phyloP scores from a whole-genome alignment of 2,888 invertebrate genomes.

The Julus scandinavius region DNA sequence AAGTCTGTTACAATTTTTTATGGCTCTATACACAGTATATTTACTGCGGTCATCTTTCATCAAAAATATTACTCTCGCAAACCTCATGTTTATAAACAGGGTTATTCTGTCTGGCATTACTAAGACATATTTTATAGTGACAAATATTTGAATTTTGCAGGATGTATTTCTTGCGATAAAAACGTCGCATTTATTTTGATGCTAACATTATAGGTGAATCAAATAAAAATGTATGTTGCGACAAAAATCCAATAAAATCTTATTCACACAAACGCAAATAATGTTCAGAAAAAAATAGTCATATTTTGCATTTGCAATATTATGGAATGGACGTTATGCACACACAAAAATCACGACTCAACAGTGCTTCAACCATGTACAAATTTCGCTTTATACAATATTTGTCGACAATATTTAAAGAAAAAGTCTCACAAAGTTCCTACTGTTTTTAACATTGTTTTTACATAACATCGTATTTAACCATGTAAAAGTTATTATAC shows the following conservation, averaged over 20 bases:
- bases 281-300: not conserved
- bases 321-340: too few relatives aligned
- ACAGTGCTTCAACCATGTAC: too few relatives aligned
- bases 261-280: not conserved
- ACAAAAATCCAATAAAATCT: not conserved
- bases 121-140: not conserved
- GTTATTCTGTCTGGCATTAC: not conserved
- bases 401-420: too few relatives aligned
- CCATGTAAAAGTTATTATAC: too few relatives aligned
- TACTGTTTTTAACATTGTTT: too few relatives aligned
- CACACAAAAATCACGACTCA: too few relatives aligned
- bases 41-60: not conserved
- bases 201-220: not conserved
- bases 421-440: too few relatives aligned
- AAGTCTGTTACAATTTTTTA: not conserved
- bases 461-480: too few relatives aligned
- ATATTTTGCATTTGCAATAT: not conserved
- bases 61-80: not conserved
- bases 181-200: not conserved
- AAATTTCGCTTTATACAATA: too few relatives aligned
- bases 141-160: slow-evolving; percentile 16
- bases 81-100: slow-evolving; percentile 14
- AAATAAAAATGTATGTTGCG: not conserved
- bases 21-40: not conserved
- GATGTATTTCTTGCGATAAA: slow-evolving; percentile 17